Conservation (phyloP, 1,140 invertebrate species). For the Chymomyza costata region DNA sequence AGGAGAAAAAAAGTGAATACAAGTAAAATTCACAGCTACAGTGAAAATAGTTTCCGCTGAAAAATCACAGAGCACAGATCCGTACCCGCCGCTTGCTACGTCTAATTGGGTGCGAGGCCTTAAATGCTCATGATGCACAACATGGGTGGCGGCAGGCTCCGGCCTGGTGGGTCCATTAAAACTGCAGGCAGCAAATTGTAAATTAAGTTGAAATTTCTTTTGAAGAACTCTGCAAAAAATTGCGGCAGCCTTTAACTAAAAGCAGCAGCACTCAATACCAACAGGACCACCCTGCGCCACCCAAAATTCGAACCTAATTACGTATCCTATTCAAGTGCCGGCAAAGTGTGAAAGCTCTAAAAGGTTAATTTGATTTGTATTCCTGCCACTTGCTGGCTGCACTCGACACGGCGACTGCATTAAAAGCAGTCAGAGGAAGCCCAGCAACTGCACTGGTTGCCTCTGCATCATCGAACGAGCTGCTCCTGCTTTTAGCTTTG, state of each 20-base stretch:
- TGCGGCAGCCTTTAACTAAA: not conserved
- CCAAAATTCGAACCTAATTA: too few species aligned
- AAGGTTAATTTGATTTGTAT: slow-evolving; percentile 66
- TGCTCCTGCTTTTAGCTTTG: not conserved
- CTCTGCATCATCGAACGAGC: not conserved
- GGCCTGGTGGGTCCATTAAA: not conserved
- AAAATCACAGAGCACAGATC: slow-evolving; percentile 18
- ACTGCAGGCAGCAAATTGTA: too few species aligned
- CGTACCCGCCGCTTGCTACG: slow-evolving; percentile 21
- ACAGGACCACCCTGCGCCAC: too few species aligned
- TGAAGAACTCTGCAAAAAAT: not conserved
- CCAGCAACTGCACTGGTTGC: not conserved
- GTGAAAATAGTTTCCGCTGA: slow-evolving; percentile 63
- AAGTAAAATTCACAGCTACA: slow-evolving; percentile 23
- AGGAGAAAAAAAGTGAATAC: not conserved
- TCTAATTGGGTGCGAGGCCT: slow-evolving; percentile 29
- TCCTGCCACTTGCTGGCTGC: slow-evolving; percentile 46
- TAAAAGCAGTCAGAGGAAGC: slow-evolving; percentile 25
- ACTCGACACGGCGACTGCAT: slow-evolving; percentile 41
- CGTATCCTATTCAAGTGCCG: too few species aligned
- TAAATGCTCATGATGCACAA: too few species aligned
- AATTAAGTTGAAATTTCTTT: too few species aligned
- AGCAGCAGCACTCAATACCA: not conserved
- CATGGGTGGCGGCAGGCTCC: too few species aligned
- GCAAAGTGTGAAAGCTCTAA: slow-evolving; percentile 4